phyloP scores from a whole-genome alignment of 2,113 vertebrate species.

The Heterotis niloticus region DNA sequence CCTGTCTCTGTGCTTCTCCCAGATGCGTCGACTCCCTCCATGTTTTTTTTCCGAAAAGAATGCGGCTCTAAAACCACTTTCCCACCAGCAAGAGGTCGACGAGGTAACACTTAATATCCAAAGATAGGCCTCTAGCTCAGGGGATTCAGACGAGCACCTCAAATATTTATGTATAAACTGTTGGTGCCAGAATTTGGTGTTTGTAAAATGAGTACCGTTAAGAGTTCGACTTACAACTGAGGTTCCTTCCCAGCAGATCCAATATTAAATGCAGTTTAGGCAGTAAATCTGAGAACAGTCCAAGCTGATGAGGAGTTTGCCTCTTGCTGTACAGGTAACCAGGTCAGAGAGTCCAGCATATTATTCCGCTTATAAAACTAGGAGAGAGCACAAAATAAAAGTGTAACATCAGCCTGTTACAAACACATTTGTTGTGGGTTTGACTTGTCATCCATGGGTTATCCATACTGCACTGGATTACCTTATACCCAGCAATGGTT shows the following conservation, averaged over 20 bases:
- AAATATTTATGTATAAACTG: conserved; percentile 11
- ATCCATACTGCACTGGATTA: too few relatives aligned
- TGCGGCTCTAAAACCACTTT: neutral
- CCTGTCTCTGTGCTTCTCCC: neutral
- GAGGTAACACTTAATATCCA: neutral
- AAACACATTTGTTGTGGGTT: too few relatives aligned
- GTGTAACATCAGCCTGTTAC: too few relatives aligned
- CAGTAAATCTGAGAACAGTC: neutral
- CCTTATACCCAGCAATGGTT: neutral
- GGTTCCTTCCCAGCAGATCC: neutral
- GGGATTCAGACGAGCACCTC: neutral
- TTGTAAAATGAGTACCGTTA: neutral
- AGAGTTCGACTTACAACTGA: neutral
- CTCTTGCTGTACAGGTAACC: too few relatives aligned
- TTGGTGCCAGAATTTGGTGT: neutral
- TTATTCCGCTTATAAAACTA: too few relatives aligned
- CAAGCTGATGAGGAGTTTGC: neutral
- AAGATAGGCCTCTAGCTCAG: neutral
- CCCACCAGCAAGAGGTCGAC: neutral
- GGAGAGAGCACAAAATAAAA: too few relatives aligned
- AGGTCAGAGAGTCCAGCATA: too few relatives aligned
- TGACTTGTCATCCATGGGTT: neutral
- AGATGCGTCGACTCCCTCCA: neutral
- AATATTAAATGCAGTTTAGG: neutral
- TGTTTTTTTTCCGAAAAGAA: conserved; percentile 4